phyloP scores from a whole-genome alignment of 23 tunicate genomes.

The Styela clava region DNA sequence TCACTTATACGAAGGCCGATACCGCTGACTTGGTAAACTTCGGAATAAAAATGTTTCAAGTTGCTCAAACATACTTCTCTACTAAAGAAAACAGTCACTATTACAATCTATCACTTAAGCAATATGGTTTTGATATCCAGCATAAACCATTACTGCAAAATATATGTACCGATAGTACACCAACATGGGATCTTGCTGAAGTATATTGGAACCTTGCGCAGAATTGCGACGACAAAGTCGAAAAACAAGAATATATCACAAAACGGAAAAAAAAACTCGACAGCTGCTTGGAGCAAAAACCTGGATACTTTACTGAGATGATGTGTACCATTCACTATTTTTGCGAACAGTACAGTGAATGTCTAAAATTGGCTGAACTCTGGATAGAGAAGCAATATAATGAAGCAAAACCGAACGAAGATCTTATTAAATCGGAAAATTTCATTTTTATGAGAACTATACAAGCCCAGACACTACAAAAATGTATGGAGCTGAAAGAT shows the following conservation, averaged over 20 bases:
- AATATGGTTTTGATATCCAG: neutral
- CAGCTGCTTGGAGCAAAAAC: neutral
- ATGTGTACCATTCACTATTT: neutral
- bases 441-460: neutral
- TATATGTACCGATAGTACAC: neutral
- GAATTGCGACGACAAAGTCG: no score
- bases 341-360: neutral
- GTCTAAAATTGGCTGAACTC: neutral
- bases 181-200: neutral
- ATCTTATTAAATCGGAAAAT: neutral
- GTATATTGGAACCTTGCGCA: neutral
- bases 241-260: neutral
- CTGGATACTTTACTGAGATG: neutral
- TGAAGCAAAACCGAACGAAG: neutral
- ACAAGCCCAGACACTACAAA: neutral
- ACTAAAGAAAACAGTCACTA: neutral
- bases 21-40: neutral
- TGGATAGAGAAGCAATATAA: neutral
- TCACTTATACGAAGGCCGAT: neutral
- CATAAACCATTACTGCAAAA: no score
- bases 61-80: neutral
- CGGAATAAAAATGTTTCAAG: neutral
- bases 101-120: neutral
- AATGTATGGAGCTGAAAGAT: neutral
- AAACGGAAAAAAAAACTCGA: neutral